Evolutionary conservation across 1,140 invertebrate species (phyloP).

Genomic region (Archegozetes longisetosus): DNA sequence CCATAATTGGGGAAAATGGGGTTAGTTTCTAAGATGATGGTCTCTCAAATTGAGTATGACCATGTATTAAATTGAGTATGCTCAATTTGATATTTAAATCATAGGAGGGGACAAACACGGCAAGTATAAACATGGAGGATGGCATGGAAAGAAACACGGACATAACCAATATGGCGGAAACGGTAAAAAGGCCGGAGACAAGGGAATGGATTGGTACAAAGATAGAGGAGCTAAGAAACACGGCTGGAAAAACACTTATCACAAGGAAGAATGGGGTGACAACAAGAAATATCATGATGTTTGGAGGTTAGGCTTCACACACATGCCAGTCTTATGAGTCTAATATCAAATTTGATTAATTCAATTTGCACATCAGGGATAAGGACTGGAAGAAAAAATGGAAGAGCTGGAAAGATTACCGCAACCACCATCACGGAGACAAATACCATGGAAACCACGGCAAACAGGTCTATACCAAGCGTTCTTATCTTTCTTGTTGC

Average conservation of each 20-base stretch:
- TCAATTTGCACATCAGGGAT: background rate
- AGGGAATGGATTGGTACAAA: conserved; percentile 11
- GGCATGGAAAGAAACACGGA: background rate
- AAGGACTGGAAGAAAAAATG: conserved; percentile 17
- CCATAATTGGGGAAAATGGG: background rate
- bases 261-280: conserved; percentile 24
- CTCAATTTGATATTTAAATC: too few relatives aligned
- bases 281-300: conserved; percentile 22
- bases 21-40: too few relatives aligned
- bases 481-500: background rate
- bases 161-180: background rate
- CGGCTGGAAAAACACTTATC: conserved; percentile 24
- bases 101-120: background rate
- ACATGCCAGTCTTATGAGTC: background rate
- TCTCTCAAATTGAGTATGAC: too few relatives aligned
- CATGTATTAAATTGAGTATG: too few relatives aligned
- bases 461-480: background rate
- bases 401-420: background rate
- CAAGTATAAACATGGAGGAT: background rate
- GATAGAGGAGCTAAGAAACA: conserved; percentile 16
- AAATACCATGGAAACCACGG: background rate
- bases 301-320: conserved; percentile 7
- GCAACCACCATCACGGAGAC: background rate
- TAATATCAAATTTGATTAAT: background rate
- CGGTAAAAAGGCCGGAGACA: background rate